Conservation (phyloP, 37 sponge, comb jelly and placozoan genomes). For the Bolinopsis microptera region DNA sequence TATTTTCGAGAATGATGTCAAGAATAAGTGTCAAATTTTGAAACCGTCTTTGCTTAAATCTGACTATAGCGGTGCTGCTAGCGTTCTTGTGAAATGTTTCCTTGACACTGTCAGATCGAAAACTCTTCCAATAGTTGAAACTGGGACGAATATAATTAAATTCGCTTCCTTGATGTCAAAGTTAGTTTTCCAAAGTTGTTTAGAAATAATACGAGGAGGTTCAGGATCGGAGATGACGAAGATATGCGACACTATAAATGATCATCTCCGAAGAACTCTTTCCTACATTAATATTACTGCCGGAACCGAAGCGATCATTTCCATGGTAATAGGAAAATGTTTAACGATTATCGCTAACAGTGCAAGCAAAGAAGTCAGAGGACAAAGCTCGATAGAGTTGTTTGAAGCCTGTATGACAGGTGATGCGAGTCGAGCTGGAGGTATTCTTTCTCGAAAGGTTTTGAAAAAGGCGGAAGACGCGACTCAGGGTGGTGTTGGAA, state of each 20-base stretch:
- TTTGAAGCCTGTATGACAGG: conserved; percentile 44
- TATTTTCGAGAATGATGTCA: not conserved
- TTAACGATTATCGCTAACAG: not conserved
- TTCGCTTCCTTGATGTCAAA: not conserved
- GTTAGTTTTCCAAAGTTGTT: not conserved
- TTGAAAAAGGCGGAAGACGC: not conserved
- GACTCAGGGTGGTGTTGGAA: not conserved
- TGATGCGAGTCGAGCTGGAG: not conserved
- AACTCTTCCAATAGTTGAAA: not conserved
- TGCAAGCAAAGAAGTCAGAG: not conserved
- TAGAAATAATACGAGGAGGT: not conserved
- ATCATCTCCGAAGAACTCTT: not conserved
- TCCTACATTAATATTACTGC: not conserved
- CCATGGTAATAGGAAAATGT: conserved; percentile 39
- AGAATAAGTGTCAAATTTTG: not conserved
- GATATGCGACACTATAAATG: not conserved
- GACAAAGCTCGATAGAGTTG: not conserved
- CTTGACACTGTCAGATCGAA: not conserved
- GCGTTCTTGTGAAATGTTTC: not conserved
- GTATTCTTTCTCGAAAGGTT: not conserved
- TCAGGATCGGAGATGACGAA: not conserved
- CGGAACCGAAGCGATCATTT: not conserved
- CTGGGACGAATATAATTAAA: too few relatives aligned
- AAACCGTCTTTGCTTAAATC: not conserved
- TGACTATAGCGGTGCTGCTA: not conserved